These are phyloP conservation scores for Apodemia duryi DNA, from an alignment of 2,888 invertebrate species.

Conservation along the genomic window DNA sequence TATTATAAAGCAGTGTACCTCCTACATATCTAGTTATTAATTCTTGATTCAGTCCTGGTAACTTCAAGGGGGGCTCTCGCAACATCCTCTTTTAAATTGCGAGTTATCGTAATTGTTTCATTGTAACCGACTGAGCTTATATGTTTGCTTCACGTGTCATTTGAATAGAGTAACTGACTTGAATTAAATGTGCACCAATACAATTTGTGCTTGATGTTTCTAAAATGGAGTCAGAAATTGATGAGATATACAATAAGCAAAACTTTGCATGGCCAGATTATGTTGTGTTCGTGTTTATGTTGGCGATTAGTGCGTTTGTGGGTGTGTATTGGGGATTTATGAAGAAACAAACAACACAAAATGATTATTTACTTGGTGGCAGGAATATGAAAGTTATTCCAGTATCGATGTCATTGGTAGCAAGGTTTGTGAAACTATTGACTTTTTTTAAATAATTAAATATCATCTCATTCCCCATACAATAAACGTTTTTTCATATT, in stretches of 20 bases:
- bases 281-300: constrained; percentile 86
- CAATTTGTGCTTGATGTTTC: constrained; percentile 39
- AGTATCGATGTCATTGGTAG: constrained; percentile 90
- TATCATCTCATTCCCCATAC: no score
- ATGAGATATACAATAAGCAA: constrained; percentile 77
- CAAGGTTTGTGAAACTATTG: constrained; percentile 76
- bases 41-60: constrained; percentile 55
- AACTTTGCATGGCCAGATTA: constrained; percentile 87
- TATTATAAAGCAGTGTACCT: constrained; percentile 5
- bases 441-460: background rate
- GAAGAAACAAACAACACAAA: constrained; percentile 80
- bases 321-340: constrained; percentile 91
- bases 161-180: constrained; percentile 49
- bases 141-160: constrained; percentile 43
- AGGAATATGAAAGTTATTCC: constrained; percentile 90
- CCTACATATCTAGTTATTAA: constrained; percentile 40
- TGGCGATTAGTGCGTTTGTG: constrained; percentile 86
- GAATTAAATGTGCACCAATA: constrained; percentile 29
- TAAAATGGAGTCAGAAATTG: constrained; percentile 54
- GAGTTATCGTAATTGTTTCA: constrained; percentile 79
- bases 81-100: constrained; percentile 78
- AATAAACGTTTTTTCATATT: no score
- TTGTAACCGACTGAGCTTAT: constrained; percentile 69
- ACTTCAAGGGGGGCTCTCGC: constrained; percentile 70
- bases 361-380: constrained; percentile 89